These are phyloP conservation scores for Idaea aversata DNA, from an alignment of 2,888 invertebrate genomes.

Conservation along the genomic window DNA sequence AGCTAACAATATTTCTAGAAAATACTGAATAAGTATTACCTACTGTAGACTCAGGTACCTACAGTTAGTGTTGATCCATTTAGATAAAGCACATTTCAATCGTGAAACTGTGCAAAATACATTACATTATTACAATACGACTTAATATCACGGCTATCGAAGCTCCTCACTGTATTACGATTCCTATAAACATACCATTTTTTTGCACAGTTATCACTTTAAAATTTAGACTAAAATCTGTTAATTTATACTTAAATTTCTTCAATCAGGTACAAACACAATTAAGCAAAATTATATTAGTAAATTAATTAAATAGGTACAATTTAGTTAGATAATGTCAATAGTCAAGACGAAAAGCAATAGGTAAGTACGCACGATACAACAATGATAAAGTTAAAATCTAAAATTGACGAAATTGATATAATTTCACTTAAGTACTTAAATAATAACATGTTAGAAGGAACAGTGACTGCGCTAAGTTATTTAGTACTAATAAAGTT, in stretches of 20 bases:
- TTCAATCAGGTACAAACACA: slow-evolving; percentile 38
- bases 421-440: slow-evolving; percentile 63
- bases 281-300: slow-evolving; percentile 22
- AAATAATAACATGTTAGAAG: slow-evolving; percentile 57
- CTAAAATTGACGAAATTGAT: slow-evolving; percentile 81
- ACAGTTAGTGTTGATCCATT: slow-evolving; percentile 49
- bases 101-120: slow-evolving; percentile 71
- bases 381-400: slow-evolving; percentile 63
- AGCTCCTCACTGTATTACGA: slow-evolving; percentile 57
- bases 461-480: slow-evolving; percentile 52
- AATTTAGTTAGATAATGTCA: slow-evolving; percentile 25
- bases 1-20: slow-evolving; percentile 69
- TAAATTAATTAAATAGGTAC: slow-evolving; percentile 37
- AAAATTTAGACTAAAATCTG: slow-evolving; percentile 44
- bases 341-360: slow-evolving; percentile 37
- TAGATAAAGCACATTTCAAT: slow-evolving; percentile 57
- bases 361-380: slow-evolving; percentile 43
- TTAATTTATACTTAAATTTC: slow-evolving; percentile 28
- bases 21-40: slow-evolving; percentile 59
- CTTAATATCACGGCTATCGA: slow-evolving; percentile 69
- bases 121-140: slow-evolving; percentile 47
- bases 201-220: slow-evolving; percentile 70
- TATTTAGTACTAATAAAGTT: slow-evolving; percentile 34
- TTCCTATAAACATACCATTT: slow-evolving; percentile 52
- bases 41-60: slow-evolving; percentile 48